Base-by-base conservation (phyloP, 2,888 invertebrate genomes). In the Acleris laterana region DNA sequence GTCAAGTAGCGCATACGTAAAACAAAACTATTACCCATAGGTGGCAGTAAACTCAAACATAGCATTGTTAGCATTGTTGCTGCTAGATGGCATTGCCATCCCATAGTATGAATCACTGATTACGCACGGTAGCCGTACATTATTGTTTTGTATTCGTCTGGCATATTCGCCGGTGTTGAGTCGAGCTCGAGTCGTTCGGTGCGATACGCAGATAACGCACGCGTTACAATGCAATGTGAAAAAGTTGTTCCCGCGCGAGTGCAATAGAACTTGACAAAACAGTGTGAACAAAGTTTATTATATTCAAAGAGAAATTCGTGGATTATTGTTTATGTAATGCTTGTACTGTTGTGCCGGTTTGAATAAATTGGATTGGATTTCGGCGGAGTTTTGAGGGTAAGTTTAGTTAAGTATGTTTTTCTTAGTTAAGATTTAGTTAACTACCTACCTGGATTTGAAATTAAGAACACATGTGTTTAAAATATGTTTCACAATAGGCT, bases 71-170 rank as follows among this genome's bases (percentile, higher is more conserved):
- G 20, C 51, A 62, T 66, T 61, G 16, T 52, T 66, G 17, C 4
- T 17, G 32, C 46, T n/a, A 66, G 66, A 62, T 83, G 82, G 72
- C 79, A 69, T 66, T 71, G 42, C 16, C 16, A 46, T 57, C 51
- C 51, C 56, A 44, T 32, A 38, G 13, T 56, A 61, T 66, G 61
- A 68, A 46, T 38, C 53, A 57, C 64, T 53, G 56, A 19, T 38
- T 58, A 49, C 44, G 25, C 58, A 19, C 68, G 56, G 68, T 75
- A 71, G 68, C 63, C 69, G 62, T 66, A 72, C 49, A 58, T 62
- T 66, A 57, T 58, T 79, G 77, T 87, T 91, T 90, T 86, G 90
- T 91, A 92, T 92, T 90, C 90, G 76, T 75, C 70, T 78, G 83
- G 79, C 88, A 89, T 90, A 88, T 84, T 77, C 80, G 83, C 72